Percentiles rank a stretch among this genome's conserved stretches.
Conservation (phyloP, 2,113 vertebrate species). For the Anser brachyrhynchus region DNA sequence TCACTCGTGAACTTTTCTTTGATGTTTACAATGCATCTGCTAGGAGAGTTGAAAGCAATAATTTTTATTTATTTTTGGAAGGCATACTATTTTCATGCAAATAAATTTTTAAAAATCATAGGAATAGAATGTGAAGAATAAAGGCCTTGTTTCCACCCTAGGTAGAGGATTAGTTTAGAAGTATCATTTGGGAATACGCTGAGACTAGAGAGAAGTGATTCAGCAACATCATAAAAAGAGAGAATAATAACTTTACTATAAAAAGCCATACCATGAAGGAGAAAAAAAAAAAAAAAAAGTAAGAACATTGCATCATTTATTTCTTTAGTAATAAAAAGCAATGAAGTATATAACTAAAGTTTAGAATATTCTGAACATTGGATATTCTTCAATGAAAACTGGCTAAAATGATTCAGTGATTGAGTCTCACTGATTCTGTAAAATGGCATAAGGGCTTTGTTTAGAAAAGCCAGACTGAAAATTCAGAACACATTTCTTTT, state of each 20-base stretch:
- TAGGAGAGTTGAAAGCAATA: slow-evolving; percentile 14
- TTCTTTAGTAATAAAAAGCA: background rate
- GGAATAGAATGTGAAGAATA: background rate
- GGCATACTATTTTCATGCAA: background rate
- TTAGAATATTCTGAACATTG: background rate
- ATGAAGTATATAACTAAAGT: background rate
- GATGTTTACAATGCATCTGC: slow-evolving; percentile 12
- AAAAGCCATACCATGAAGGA: background rate
- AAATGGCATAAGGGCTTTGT: background rate
- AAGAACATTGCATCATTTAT: background rate
- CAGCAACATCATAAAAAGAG: background rate
- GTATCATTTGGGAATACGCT: background rate
- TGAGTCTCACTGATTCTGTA: background rate
- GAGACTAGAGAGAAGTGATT: background rate
- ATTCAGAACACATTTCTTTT: background rate
- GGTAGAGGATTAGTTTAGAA: background rate
- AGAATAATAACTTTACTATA: background rate
- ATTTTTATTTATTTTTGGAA: slow-evolving; percentile 19
- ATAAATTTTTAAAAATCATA: background rate
- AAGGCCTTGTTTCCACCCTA: background rate
- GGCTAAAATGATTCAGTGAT: background rate
- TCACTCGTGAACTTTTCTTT: slow-evolving; percentile 29
- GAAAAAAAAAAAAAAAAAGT: fast-evolving
- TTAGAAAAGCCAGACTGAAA: slow-evolving; percentile 4
- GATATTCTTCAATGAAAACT: background rate